Conservation (phyloP, 1,140 invertebrate genomes). For the Gryllus bimaculatus region DNA sequence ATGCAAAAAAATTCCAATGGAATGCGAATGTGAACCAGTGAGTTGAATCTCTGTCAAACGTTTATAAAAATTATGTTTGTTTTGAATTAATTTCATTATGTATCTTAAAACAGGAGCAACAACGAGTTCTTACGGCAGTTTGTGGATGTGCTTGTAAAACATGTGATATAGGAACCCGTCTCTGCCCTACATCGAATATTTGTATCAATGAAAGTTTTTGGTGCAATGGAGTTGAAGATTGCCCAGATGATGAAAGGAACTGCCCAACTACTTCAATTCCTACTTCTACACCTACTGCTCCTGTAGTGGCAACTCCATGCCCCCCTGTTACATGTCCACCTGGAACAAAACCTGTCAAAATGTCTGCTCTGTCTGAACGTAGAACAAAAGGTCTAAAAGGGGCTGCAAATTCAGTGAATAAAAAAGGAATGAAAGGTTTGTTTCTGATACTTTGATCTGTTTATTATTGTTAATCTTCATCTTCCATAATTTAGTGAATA, state of each 20-base stretch:
- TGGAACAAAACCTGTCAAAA: background rate
- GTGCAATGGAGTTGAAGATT: slow-evolving; percentile 77
- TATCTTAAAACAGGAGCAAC: slow-evolving; percentile 34
- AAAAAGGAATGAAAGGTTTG: background rate
- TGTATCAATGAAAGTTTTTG: slow-evolving; percentile 61
- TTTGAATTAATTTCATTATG: slow-evolving; percentile 8
- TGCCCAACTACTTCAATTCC: slow-evolving; percentile 40
- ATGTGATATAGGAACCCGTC: slow-evolving; percentile 40
- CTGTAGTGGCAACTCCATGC: background rate
- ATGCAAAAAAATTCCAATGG: slow-evolving; percentile 39
- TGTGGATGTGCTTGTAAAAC: slow-evolving; percentile 67
- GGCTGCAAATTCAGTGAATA: background rate
- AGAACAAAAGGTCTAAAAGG: background rate
- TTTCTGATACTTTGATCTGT: background rate
- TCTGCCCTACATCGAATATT: slow-evolving; percentile 63
- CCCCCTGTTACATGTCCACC: background rate
- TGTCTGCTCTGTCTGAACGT: background rate
- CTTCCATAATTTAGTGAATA: no score
- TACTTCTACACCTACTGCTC: background rate
- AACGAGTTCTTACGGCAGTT: slow-evolving; percentile 38
- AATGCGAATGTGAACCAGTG: background rate
- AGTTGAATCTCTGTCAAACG: background rate
- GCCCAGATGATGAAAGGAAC: slow-evolving; percentile 69
- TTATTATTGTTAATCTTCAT: no score
- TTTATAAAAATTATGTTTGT: background rate